phyloP scores from a whole-genome alignment of 1,140 invertebrate genomes.

The Holotrichia oblita region DNA sequence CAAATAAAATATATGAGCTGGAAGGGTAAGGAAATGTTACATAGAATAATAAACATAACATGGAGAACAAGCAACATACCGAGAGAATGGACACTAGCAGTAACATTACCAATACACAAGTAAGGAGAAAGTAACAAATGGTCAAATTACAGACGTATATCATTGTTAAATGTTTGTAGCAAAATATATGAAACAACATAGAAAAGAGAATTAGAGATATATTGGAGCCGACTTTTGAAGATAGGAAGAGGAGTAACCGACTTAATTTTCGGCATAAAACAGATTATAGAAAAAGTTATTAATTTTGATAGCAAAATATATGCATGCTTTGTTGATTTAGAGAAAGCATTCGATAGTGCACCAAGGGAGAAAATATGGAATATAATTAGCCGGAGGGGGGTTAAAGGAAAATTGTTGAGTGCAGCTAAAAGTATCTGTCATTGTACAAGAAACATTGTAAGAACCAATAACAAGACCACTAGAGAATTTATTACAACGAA shows the following conservation, averaged over 20 bases:
- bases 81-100: not conserved
- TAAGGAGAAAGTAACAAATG: not conserved
- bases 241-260: not conserved
- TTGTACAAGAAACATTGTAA: not conserved
- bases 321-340: not conserved
- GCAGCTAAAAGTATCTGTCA: not conserved
- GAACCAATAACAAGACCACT: too few species aligned
- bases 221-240: not conserved
- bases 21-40: not conserved
- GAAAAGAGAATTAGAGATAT: constrained; percentile 1
- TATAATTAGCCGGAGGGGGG: not conserved
- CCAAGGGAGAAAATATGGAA: not conserved
- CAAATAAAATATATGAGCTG: not conserved
- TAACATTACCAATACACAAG: not conserved
- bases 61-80: constrained; percentile 24
- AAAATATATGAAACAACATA: not conserved
- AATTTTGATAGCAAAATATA: not conserved
- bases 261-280: not conserved
- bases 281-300: not conserved
- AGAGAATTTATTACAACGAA: not conserved
- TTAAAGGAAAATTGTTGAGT: not conserved
- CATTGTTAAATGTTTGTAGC: not conserved
- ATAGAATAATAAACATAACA: constrained; percentile 6
- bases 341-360: not conserved
- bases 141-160: not conserved